phyloP scores from a whole-genome alignment of 2,888 invertebrate genomes.

The Cryptosula pallasiana region DNA sequence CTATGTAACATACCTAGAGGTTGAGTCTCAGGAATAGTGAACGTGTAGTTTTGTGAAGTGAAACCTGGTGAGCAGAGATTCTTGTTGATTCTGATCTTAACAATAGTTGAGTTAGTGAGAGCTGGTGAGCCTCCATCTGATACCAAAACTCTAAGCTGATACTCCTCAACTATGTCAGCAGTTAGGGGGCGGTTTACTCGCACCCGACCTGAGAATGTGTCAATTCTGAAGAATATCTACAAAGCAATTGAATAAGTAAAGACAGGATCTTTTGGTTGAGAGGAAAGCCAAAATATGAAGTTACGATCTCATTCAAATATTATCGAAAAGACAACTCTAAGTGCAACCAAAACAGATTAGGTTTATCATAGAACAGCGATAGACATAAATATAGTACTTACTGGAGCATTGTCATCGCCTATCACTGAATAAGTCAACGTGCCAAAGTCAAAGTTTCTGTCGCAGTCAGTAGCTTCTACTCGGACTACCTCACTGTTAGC shows the following conservation, averaged over 20 bases:
- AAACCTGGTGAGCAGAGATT: background rate
- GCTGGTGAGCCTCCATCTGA: background rate
- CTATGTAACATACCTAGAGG: too few species aligned
- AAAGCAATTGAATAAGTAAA: background rate
- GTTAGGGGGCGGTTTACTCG: background rate
- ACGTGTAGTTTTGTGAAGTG: background rate
- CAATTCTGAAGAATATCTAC: slow-evolving; percentile 9
- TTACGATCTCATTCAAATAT: too few species aligned
- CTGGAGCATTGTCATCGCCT: slow-evolving; percentile 18
- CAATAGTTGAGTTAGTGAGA: slow-evolving; percentile 28
- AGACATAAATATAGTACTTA: too few species aligned
- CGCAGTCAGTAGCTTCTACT: slow-evolving; percentile 26
- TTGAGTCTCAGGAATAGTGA: slow-evolving; percentile 19
- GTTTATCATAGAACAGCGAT: too few species aligned
- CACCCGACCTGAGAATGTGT: background rate
- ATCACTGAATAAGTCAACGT: background rate
- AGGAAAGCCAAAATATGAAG: too few species aligned
- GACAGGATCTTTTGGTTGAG: too few species aligned
- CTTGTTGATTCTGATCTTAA: slow-evolving; percentile 33
- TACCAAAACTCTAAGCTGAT: background rate
- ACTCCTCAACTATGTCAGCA: background rate
- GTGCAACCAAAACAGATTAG: too few species aligned
- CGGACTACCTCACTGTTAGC: slow-evolving; percentile 33
- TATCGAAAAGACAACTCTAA: too few species aligned
- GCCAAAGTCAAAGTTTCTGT: background rate